A percentile compares a stretch with the other conserved stretches of the same genome.
These are phyloP conservation scores for Myotis planiceps DNA, from an alignment of 2,797 vertebrate species.

Conservation along the genomic window DNA sequence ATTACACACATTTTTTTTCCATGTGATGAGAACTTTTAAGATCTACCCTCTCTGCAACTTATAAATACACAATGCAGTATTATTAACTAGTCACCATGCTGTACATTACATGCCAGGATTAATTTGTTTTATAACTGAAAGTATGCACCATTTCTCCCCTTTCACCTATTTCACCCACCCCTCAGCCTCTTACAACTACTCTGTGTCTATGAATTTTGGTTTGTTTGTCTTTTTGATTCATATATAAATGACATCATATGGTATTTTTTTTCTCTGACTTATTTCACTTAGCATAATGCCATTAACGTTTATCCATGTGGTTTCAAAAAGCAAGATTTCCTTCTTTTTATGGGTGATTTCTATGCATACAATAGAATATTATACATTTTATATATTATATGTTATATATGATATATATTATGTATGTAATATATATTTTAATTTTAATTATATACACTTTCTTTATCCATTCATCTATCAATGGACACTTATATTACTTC, in stretches of 20 bases:
- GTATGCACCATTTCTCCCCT: background rate
- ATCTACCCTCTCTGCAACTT: background rate
- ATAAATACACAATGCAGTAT: background rate
- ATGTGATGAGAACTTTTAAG: background rate
- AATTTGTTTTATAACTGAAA: background rate
- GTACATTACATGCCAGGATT: background rate
- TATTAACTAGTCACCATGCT: background rate
- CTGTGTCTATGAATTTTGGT: background rate
- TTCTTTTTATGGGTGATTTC: background rate
- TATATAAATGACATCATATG: background rate
- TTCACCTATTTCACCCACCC: background rate
- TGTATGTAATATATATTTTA: background rate
- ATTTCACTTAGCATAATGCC: constrained; percentile 38
- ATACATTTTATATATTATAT: background rate
- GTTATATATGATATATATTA: background rate
- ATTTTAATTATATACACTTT: background rate
- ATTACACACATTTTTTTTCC: background rate
- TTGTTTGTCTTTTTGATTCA: background rate
- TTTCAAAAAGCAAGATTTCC: background rate
- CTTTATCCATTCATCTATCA: background rate
- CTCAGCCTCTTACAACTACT: background rate
- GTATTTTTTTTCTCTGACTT: background rate
- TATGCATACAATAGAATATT: background rate
- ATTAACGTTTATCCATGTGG: background rate
- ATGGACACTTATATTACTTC: background rate